phyloP scores from a whole-genome alignment of 2,797 vertebrate species.

The Huso huso region DNA sequence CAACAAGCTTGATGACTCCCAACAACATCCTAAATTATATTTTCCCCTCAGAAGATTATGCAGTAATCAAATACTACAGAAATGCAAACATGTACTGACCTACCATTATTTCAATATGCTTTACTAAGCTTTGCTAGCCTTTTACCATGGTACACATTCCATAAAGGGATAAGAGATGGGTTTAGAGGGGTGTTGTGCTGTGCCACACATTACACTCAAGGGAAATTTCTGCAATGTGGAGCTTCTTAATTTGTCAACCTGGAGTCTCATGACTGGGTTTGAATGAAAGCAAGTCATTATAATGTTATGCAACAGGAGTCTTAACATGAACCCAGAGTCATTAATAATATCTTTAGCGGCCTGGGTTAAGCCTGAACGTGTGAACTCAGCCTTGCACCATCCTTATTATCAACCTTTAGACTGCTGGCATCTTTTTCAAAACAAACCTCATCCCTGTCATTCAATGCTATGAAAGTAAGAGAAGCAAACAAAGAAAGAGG shows the following conservation, averaged over 20 bases:
- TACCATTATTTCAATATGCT: too few relatives aligned
- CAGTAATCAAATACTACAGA: too few relatives aligned
- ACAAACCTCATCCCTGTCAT: neutral
- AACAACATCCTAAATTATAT: too few relatives aligned
- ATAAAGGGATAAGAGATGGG: too few relatives aligned
- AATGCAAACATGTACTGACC: too few relatives aligned
- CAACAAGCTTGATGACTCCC: too few relatives aligned
- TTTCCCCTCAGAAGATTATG: too few relatives aligned
- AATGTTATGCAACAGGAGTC: slow-evolving; percentile 5
- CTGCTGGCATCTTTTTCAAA: neutral
- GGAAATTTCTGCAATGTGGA: neutral
- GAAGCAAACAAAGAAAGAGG: neutral
- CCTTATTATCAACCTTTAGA: neutral
- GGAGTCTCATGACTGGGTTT: slow-evolving; percentile 1
- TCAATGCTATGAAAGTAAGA: neutral
- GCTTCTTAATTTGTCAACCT: neutral
- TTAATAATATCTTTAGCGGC: slow-evolving; percentile 8
- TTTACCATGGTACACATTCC: too few relatives aligned
- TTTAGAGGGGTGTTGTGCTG: too few relatives aligned
- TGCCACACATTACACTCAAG: too few relatives aligned
- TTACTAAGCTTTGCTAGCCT: too few relatives aligned
- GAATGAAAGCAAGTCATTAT: neutral
- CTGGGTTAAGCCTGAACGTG: slow-evolving; percentile 1
- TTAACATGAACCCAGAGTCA: neutral
- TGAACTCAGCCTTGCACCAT: neutral